Evolutionary conservation across 2,113 vertebrate species (phyloP).

Genomic region (Cyprinodon variegatus): DNA sequence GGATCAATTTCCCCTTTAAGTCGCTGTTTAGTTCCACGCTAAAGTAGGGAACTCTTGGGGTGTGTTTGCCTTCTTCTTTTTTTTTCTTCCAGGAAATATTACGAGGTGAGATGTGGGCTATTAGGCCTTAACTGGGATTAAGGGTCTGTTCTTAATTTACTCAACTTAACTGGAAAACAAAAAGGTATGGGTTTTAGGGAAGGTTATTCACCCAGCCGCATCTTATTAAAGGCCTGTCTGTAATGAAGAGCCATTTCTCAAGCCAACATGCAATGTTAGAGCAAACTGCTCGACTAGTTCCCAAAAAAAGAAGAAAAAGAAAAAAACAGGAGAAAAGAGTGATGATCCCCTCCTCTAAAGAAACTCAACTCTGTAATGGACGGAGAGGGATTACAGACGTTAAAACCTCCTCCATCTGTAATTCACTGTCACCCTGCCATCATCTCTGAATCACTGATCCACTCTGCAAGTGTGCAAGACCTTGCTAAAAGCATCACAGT

Average conservation of each 20-base stretch:
- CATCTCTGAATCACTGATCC: constrained; percentile 80
- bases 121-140: constrained; percentile 60
- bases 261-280: constrained; percentile 72
- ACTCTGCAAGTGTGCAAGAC: constrained; percentile 77
- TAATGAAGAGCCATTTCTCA: constrained; percentile 63
- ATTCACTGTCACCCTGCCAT: constrained; percentile 78
- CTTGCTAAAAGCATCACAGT: constrained; percentile 78
- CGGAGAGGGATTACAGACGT: constrained; percentile 74
- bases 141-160: constrained; percentile 62
- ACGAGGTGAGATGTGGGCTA: constrained; percentile 66
- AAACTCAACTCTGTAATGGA: constrained; percentile 78
- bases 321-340: constrained; percentile 73
- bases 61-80: constrained; percentile 7
- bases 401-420: constrained; percentile 79
- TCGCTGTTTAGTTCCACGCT: constrained; percentile 55
- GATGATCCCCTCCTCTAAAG: constrained; percentile 75
- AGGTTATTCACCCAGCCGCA: constrained; percentile 41
- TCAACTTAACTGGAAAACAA: constrained; percentile 40
- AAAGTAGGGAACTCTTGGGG: constrained; percentile 59
- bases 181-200: constrained; percentile 38
- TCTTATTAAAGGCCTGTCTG: constrained; percentile 55
- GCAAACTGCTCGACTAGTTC: constrained; percentile 65
- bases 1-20: constrained; percentile 64
- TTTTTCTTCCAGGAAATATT: constrained; percentile 64
- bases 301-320: constrained; percentile 39